A percentile compares a stretch with the other conserved stretches of the same genome.
phyloP scores from a whole-genome alignment of 2,888 invertebrate genomes.

The Cephus rjabovi region DNA sequence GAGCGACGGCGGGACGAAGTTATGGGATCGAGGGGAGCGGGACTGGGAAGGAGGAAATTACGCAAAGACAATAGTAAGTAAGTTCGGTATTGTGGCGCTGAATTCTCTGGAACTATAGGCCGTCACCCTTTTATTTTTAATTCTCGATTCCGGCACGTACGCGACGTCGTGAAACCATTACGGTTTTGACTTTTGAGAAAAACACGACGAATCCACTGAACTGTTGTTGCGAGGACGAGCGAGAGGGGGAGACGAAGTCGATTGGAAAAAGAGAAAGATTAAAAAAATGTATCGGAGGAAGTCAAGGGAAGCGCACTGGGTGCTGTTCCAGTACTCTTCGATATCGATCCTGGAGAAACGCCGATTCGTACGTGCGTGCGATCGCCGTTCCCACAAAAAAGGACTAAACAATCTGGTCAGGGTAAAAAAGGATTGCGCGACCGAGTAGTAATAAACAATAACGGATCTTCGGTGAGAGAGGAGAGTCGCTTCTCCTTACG shows the following conservation, averaged over 20 bases:
- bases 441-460: constrained; percentile 27
- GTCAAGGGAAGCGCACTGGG: neutral
- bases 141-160: neutral
- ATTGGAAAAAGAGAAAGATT: neutral
- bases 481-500: neutral
- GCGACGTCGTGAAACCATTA: constrained; percentile 4
- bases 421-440: constrained; percentile 11
- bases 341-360: constrained; percentile 32
- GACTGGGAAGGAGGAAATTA: neutral
- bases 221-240: constrained; percentile 9
- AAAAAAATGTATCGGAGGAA: neutral
- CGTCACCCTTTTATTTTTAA: constrained; percentile 16
- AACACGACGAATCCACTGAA: constrained; percentile 18
- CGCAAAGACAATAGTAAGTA: neutral
- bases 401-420: constrained; percentile 24
- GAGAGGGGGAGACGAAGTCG: constrained; percentile 13
- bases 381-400: constrained; percentile 19
- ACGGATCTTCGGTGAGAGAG: constrained; percentile 14
- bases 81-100: constrained; percentile 9
- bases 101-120: neutral
- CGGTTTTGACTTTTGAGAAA: constrained; percentile 15
- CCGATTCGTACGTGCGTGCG: constrained; percentile 44
- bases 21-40: neutral
- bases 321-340: neutral
- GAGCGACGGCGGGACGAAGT: neutral